Base-by-base conservation (phyloP, 1,140 invertebrate genomes). In the Antheraea mylitta region DNA sequence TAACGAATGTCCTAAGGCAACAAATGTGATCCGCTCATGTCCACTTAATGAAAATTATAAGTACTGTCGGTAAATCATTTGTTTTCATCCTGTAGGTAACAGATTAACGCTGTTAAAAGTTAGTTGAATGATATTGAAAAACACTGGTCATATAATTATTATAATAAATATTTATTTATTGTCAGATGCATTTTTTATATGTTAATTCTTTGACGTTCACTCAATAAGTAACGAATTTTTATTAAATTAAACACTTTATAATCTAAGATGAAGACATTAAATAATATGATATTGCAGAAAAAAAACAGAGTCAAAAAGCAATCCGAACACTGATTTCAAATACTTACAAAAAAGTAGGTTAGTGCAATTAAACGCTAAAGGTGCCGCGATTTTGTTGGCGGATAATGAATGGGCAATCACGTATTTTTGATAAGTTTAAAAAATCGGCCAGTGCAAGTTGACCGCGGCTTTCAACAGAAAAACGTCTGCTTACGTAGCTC, bases 11-110 rank as follows among this genome's bases (percentile, higher is more conserved):
- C 78, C 74, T 68, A 69, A 66, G 75, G 78, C 75, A 73, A 68
- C 72, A 70, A 73, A 72, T 74, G 80, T 77, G 76, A 79, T 69
- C 70, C 22, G 73, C 74, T 74, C 78, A 75, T 78, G 79, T 82
- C 72, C 69, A 59, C 71, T 80, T 86, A 84, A 86, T 86, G 81
- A 86, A 76, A 77, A 73, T 80, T 83, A 83, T 86, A 84, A 86
- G 79, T 83, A 81, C 81, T 77, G 81, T 77, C 76, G 74, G 76
- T 84, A 83, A 82, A 86, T 86, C 82, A 84, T 80, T 62, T 63
- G 68, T 69, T 76, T 74, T 69, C 68, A 67, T 75, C 71, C 64
- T 74, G 74, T 66, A 70, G 66, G 74, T 72, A 58, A 61, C 2
- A 71, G 66, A 73, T 77, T 73, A 48, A 67, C 68, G 65, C 69